Evolutionary conservation across 2,888 invertebrate species (phyloP).

Genomic region (Meghimatium bilineatum): DNA sequence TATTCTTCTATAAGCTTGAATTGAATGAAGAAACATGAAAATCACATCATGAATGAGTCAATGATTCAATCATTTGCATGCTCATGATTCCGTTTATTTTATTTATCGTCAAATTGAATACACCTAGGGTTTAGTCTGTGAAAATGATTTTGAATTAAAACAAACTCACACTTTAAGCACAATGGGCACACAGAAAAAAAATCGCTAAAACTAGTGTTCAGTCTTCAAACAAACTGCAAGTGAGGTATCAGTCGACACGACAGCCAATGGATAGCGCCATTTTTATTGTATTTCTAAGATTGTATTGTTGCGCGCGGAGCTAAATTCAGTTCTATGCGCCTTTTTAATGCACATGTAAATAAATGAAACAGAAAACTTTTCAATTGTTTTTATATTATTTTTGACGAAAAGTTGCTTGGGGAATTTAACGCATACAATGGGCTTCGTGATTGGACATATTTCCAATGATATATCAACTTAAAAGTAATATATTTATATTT

Average conservation of each 20-base stretch:
- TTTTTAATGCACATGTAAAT: not conserved
- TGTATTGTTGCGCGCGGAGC: conserved; percentile 2
- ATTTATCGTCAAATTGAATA: too few species aligned
- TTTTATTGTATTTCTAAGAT: not conserved
- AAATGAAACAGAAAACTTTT: not conserved
- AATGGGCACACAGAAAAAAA: not conserved
- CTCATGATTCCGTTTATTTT: too few species aligned
- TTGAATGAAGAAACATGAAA: too few species aligned
- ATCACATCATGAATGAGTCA: too few species aligned
- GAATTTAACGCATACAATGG: not conserved
- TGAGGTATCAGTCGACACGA: not conserved
- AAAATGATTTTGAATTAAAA: not conserved
- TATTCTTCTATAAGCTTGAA: too few species aligned
- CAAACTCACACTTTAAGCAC: too few species aligned
- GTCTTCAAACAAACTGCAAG: not conserved
- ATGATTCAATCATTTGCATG: too few species aligned
- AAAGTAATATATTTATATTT: not conserved
- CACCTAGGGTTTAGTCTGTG: too few species aligned
- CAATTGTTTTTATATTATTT: not conserved
- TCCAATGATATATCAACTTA: not conserved
- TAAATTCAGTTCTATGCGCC: not conserved
- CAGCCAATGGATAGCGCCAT: conserved; percentile 28
- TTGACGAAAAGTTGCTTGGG: not conserved
- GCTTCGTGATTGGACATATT: not conserved
- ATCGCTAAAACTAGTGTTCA: not conserved